Evolutionary conservation across 1,140 invertebrate species (phyloP), one percentile per base, ranked within the genome.

Genomic region (Drosophila lacteicornis): DNA sequence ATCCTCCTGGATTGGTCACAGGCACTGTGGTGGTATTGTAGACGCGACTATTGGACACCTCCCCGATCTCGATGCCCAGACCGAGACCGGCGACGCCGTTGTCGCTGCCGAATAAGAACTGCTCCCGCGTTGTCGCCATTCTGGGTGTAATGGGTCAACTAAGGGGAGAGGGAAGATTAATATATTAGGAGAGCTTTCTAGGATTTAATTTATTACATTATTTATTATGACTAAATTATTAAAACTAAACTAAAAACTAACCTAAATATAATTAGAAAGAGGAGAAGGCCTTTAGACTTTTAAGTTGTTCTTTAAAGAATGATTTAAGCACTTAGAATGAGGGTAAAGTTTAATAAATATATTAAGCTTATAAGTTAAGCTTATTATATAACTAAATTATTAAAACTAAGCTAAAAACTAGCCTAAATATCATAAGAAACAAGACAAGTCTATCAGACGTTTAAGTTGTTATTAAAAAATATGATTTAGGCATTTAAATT

Each of bases 11-110:
- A 56, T 43, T 82, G 22, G 53, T 71, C 77, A 92, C 66, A 46
- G 91, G 86, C 73, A 88, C 85, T 57, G 91, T 92, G 55, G 91
- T 92, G 51, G 74, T 19, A 70, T 91, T 91, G 58, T 91, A 91
- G 4, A 91, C 88, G 27, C 81, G 82, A 45, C 79, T 63, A 12
- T 66, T 46, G 47, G 49, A 55, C 11, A 66, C 71, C 27, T 82
- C 86, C 0, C 70, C 76, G 22, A 91, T 70, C 55, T 87, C 86
- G 17, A 92, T 86, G 47, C 91, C 84, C 15, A 92, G 56, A 5
- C 91, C 91, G 5, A 92, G 43, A 45, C 73, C 85, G 46, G 85
- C 75, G 15, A 73, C 79, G 13, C 81, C 85, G 33, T 68, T 68
- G n/a, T 60, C 79, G 51, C 56, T 70, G 61, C 74, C 76, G 8